Conservation (phyloP, 1,140 invertebrate genomes). For the Neodiprion lecontei region DNA sequence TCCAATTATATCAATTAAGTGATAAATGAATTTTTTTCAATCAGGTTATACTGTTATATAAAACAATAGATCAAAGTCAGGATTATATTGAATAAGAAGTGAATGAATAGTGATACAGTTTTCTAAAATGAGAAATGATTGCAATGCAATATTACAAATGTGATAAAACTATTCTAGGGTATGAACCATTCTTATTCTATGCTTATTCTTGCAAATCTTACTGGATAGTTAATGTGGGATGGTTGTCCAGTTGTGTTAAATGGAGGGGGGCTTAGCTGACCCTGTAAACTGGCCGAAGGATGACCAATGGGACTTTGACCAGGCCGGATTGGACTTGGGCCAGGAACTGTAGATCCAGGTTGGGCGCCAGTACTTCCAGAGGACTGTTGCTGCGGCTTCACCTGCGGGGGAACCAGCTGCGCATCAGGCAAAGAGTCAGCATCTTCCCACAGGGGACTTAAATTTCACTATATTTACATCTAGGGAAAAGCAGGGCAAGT, state of each 20-base stretch:
- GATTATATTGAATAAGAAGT: constrained; percentile 12
- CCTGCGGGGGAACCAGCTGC: constrained; percentile 67
- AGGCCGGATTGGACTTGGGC: constrained; percentile 58
- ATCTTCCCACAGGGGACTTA: constrained; percentile 63
- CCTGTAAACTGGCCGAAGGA: constrained; percentile 63
- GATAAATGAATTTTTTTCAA: no score
- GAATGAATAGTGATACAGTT: constrained; percentile 17
- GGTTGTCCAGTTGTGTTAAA: constrained; percentile 63
- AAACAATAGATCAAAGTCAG: constrained; percentile 39
- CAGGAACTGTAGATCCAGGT: constrained; percentile 55
- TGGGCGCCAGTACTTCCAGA: constrained; percentile 59
- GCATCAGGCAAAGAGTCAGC: constrained; percentile 65
- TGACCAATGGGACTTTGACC: constrained; percentile 67
- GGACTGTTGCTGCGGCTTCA: constrained; percentile 77
- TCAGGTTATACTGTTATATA: not conserved
- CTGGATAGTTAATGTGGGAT: constrained; percentile 68
- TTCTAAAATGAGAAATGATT: no score
- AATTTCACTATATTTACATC: not conserved
- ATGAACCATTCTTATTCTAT: not conserved
- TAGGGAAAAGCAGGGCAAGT: no score
- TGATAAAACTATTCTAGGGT: constrained; percentile 26
- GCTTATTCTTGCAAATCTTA: constrained; percentile 35
- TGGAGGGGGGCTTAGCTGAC: constrained; percentile 60
- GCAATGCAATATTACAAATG: no score
- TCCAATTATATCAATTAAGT: no score